Percentiles rank a stretch among this genome's conserved stretches.
phyloP scores from a whole-genome alignment of 2,888 invertebrate genomes.

The Apamea monoglypha region DNA sequence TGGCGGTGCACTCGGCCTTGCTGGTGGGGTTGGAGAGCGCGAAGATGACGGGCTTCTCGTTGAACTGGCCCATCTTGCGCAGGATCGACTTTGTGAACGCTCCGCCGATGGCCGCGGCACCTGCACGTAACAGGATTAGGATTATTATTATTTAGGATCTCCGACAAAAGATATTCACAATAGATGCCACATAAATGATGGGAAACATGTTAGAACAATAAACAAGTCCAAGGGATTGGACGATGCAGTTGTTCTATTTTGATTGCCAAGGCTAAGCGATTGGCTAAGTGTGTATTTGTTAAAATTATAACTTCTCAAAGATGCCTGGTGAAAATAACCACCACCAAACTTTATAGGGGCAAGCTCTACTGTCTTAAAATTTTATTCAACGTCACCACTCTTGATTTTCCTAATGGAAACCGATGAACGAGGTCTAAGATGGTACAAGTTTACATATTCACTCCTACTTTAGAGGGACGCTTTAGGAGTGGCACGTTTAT shows the following conservation, averaged over 20 bases:
- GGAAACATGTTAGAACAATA: neutral
- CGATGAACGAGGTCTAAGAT: neutral
- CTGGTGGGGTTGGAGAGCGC: slow-evolving; percentile 99
- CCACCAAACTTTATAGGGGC: neutral
- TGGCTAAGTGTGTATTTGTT: neutral
- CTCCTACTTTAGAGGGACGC: neutral
- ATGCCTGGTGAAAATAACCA: neutral
- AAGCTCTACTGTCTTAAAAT: neutral
- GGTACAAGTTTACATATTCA: neutral
- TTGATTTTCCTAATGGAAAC: neutral
- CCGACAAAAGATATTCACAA: neutral
- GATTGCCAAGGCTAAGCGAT: neutral
- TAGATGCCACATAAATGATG: neutral
- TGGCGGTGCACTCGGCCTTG: slow-evolving; percentile 99
- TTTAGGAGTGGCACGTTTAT: neutral
- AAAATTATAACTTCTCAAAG: neutral
- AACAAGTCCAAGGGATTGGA: neutral
- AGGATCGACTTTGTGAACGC: slow-evolving; percentile 98
- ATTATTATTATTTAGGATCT: neutral
- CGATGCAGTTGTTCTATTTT: neutral
- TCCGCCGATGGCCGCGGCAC: slow-evolving; percentile 97
- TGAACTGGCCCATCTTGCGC: slow-evolving; percentile 95
- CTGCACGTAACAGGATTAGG: slow-evolving; percentile 75
- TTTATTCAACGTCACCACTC: too few species aligned
- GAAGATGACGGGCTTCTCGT: slow-evolving; percentile 97